Conservation (phyloP, 2,113 vertebrate species). For the Anguilla rostrata region DNA sequence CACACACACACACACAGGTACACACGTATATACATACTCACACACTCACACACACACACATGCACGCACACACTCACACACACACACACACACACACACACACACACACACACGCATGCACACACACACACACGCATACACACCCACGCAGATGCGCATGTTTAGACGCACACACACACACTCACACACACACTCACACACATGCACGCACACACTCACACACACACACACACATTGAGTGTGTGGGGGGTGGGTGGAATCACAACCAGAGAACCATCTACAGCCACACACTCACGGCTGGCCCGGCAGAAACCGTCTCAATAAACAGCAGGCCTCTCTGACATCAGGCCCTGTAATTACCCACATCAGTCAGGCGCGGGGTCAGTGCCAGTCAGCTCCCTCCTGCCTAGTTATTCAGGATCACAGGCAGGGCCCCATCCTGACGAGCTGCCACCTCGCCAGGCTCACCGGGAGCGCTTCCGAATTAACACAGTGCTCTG, state of each 20-base stretch:
- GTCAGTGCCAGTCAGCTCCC: background rate
- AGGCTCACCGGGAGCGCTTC: background rate
- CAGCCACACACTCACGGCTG: background rate
- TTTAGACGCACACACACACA: background rate
- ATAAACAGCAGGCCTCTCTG: background rate
- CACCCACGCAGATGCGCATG: too few species aligned
- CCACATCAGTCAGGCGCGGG: background rate
- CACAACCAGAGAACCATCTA: background rate
- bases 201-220: too few species aligned
- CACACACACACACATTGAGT: background rate
- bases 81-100: background rate
- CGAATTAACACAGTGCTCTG: background rate
- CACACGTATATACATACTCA: too few species aligned
- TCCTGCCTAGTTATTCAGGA: slow-evolving; percentile 3
- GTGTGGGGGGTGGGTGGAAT: background rate
- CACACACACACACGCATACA: too few species aligned
- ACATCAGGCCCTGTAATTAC: slow-evolving; percentile 4
- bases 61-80: background rate
- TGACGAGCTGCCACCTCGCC: background rate
- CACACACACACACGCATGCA: background rate
- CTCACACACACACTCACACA: background rate
- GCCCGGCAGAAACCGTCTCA: background rate
- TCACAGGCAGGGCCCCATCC: background rate
- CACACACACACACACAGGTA: background rate
- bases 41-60: background rate